These are phyloP conservation scores for Morelia viridis DNA, from an alignment of 2,797 vertebrate genomes.

Conservation along the genomic window DNA sequence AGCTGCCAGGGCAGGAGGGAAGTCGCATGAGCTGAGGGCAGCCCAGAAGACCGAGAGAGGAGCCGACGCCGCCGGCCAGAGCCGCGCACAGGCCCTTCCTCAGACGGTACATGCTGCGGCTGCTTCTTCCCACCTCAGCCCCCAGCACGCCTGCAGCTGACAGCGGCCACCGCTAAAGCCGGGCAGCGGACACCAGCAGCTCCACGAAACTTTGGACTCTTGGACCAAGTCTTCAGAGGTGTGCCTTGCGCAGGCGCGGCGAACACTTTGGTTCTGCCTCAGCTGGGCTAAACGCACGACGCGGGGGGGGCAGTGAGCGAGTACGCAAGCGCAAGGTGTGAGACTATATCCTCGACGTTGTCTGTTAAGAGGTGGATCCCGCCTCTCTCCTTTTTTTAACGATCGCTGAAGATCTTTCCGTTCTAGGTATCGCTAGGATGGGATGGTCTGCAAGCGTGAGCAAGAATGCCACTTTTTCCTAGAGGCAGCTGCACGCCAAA, in stretches of 20 bases:
- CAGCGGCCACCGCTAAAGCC: background rate
- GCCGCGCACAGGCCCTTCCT: fast-evolving
- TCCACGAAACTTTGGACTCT: constrained; percentile 2
- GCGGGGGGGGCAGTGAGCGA: background rate
- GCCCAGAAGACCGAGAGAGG: background rate
- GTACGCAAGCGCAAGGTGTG: background rate
- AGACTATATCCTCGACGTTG: background rate
- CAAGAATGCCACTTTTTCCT: background rate
- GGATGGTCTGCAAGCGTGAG: no score
- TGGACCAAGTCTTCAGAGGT: background rate
- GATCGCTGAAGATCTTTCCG: background rate
- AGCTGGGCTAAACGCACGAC: background rate
- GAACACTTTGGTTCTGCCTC: fast-evolving
- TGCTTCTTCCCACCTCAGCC: background rate
- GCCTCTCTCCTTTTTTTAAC: background rate
- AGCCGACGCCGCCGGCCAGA: background rate
- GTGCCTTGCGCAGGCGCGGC: background rate
- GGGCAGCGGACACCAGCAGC: background rate
- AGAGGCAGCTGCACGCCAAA: background rate
- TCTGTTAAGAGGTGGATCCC: background rate
- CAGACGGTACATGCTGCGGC: fast-evolving
- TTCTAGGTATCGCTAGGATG: background rate
- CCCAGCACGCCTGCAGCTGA: constrained; percentile 29
- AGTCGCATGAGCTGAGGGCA: background rate
- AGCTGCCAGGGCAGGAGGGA: background rate